These are phyloP conservation scores for Pollachius pollachius DNA, from an alignment of 2,113 vertebrate species.

Conservation along the genomic window DNA sequence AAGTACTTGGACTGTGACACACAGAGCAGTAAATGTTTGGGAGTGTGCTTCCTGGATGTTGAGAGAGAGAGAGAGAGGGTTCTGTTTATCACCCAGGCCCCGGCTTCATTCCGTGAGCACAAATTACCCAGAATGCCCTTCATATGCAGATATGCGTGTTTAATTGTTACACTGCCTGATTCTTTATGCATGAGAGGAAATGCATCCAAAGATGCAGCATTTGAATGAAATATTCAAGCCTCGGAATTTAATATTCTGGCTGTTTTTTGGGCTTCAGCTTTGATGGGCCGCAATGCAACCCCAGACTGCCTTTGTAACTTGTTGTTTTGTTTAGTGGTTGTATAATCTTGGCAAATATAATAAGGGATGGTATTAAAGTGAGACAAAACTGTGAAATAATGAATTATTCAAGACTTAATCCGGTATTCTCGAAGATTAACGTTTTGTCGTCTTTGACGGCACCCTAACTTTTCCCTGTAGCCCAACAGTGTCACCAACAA, in stretches of 20 bases:
- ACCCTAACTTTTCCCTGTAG: no score
- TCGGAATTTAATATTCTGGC: constrained; percentile 71
- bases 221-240: constrained; percentile 69
- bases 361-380: no score
- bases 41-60: no score
- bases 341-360: constrained; percentile 16
- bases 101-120: constrained; percentile 9
- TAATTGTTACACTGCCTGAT: constrained; percentile 57
- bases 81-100: constrained; percentile 10
- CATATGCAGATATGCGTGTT: constrained; percentile 51
- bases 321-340: constrained; percentile 47
- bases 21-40: no score
- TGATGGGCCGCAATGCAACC: constrained; percentile 17
- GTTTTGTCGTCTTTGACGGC: no score
- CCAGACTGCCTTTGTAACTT: constrained; percentile 36
- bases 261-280: constrained; percentile 52
- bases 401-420: no score
- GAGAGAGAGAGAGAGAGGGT: not conserved
- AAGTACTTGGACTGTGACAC: no score
- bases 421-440: no score
- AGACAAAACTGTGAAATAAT: no score
- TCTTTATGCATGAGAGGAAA: constrained; percentile 57
- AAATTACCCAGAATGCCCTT: constrained; percentile 41
- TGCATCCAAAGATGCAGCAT: constrained; percentile 53
- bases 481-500: no score